phyloP scores from a whole-genome alignment of 1,140 invertebrate genomes.

The Scaptomyza graminum region DNA sequence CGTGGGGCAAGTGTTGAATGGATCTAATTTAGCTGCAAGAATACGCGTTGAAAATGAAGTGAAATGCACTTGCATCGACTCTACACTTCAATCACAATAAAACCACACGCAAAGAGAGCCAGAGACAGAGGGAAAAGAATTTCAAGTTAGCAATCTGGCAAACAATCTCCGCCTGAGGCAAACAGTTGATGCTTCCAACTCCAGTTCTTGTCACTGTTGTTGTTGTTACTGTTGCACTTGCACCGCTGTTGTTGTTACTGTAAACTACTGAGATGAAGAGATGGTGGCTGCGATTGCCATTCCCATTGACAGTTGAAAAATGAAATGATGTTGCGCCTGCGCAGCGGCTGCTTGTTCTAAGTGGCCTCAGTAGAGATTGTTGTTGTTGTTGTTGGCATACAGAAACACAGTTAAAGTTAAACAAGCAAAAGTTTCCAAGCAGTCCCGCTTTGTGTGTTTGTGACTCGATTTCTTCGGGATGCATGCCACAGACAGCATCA shows the following conservation, averaged over 20 bases:
- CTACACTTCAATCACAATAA: conserved; percentile 57
- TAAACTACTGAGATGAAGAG: conserved; percentile 41
- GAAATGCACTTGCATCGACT: conserved; percentile 71
- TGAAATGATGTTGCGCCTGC: conserved; percentile 43
- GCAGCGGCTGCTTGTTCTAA: conserved; percentile 37
- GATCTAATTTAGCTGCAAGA: conserved; percentile 71
- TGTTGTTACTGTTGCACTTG: conserved; percentile 44
- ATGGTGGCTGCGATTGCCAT: neutral
- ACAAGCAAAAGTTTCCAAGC: conserved; percentile 70
- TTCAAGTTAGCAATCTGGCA: conserved; percentile 40
- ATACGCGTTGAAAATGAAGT: conserved; percentile 65
- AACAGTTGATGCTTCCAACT: conserved; percentile 10
- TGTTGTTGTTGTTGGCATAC: conserved; percentile 22
- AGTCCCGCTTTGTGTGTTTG: conserved; percentile 33
- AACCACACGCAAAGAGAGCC: conserved; percentile 2
- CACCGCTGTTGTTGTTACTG: conserved; percentile 42
- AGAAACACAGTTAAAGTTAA: conserved; percentile 62
- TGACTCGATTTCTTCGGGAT: conserved; percentile 45
- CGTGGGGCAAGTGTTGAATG: conserved; percentile 51
- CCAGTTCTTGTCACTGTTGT: conserved; percentile 1
- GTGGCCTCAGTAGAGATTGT: conserved; percentile 14
- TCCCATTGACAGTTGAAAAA: conserved; percentile 42
- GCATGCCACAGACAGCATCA: conserved; percentile 5
- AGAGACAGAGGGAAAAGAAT: conserved; percentile 11
- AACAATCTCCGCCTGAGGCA: conserved; percentile 50